Evolutionary conservation across 2,797 vertebrate species (phyloP), one percentile per base, ranked within the genome.

Genomic region (Bradypus variegatus): DNA sequence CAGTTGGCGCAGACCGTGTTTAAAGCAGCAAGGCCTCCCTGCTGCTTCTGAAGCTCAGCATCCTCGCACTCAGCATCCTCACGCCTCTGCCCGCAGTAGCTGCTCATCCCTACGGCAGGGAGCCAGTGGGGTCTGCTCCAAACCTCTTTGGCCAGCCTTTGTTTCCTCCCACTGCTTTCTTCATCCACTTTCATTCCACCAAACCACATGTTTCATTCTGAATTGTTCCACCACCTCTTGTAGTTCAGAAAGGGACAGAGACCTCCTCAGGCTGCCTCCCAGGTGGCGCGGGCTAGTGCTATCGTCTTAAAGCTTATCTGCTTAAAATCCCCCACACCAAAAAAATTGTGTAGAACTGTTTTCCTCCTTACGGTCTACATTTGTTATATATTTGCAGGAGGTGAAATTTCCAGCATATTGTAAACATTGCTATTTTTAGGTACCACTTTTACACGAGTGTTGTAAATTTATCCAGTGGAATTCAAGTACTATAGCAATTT

Each of bases 381-480:
- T 76, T 90, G 85, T 92, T 69, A 36, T 80, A 75, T 31, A 27
- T 70, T 78, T 89, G 84, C 79, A 94, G 81, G 86, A 65, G 69
- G 84, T 87, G 36, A 69, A 36, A 67, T 81, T 87, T 89, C 77
- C 48, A 90, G 58, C 53, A 31, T 67, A 53, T 60, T 62, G 50
- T 85, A 94, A 94, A 94, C 94, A 89, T 29, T 70, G 84, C 38
- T 93, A 78, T 93, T 94, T 94, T 87, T 86, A 95, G 91, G 84
- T 70, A 88, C 81, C 93, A 92, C 93, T 33, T 81, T 91, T 48
- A 77, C 60, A 64, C 95, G 91, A 94, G 33, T 94, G 86, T 94
- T 95, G 85, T 81, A 86, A 90, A n/a, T 93, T n/a, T 91, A 91
- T 65, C 82, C 88, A 60, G 19, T 77, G 67, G 79, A 94, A 85